Base-by-base conservation (phyloP, 64 coral and sea anemone genomes). In the Montipora capricornis region DNA sequence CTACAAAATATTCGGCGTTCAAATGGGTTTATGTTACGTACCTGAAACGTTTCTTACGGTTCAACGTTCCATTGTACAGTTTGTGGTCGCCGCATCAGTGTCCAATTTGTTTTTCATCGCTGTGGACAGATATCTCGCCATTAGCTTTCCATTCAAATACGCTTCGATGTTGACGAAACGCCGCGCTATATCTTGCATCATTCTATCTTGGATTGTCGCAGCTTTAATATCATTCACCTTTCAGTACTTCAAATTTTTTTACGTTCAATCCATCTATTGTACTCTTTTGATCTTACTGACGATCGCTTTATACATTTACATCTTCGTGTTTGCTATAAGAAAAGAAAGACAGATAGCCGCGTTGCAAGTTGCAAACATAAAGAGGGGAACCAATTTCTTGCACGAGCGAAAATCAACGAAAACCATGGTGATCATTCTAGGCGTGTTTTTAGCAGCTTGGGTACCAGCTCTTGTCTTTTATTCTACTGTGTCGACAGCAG, bases 51-150 rank as follows among this genome's bases (percentile, higher is more conserved):
- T 70, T n/a, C 61, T 69, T 8, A 3, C 49, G 14, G 17, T 49
- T 1, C 16, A 71, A 69, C 62, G 61, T 22, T 60, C 37, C 6
- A 68, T 85, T 20, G 62, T 19, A 9, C 82, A 85, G 82, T 85
- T 85, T 48, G 66, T 85, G 13, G 82, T 70, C 6, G 15, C 82
- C 24, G 82, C 82, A 8, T 45, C 82, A 1, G 82, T 50, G 45
- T 85, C 82, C 16, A 85, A 64, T 71, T 85, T 85, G 70, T 70
- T 85, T 70, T 45, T 46, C 15, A 85, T 85, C 64, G 82, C 82
- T 0, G 61, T 85, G 19, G 82, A 85, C 82, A 68, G 82, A 48
- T 70, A 69, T 67, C 44, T 85, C 15, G 62, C 82, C 19, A 85
- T 85, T 85, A 49, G 8, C 7, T 85, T 48, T 49, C 82, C 82